Evolutionary conservation across 2,797 vertebrate species (phyloP).

Genomic region (Chelon labrosus): DNA sequence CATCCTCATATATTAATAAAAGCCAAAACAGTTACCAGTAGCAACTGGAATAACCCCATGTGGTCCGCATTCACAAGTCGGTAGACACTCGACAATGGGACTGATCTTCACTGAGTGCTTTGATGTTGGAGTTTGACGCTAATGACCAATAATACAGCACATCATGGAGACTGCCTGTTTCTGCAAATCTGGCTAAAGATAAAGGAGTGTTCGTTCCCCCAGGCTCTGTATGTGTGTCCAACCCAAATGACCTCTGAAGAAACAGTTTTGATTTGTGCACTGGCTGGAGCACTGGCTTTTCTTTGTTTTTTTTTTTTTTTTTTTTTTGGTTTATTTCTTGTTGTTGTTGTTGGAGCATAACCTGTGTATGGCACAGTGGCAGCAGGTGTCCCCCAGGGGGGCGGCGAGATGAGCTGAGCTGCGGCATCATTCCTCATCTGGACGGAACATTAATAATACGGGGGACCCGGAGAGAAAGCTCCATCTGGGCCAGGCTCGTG

Average conservation of each 20-base stretch:
- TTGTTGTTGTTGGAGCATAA: conserved; percentile 46
- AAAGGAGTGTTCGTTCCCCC: conserved; percentile 54
- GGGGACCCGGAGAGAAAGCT: conserved; percentile 85
- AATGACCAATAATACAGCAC: conserved; percentile 62
- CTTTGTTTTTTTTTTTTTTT: neutral
- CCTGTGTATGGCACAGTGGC: conserved; percentile 80
- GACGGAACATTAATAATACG: conserved; percentile 92
- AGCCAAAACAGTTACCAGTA: conserved; percentile 62
- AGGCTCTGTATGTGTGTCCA: conserved; percentile 49
- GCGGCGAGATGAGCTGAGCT: conserved; percentile 85
- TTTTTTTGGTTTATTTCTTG: neutral
- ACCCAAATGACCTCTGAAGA: conserved; percentile 65
- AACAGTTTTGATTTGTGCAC: conserved; percentile 58
- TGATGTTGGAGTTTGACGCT: conserved; percentile 74
- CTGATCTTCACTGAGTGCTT: conserved; percentile 48
- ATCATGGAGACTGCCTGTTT: conserved; percentile 43
- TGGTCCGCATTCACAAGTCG: conserved; percentile 35
- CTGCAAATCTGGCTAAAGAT: conserved; percentile 67
- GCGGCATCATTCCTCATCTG: conserved; percentile 88
- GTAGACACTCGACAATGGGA: conserved; percentile 59
- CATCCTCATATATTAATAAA: conserved; percentile 70
- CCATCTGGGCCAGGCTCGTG: conserved; percentile 85
- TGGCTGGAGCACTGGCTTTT: conserved; percentile 30
- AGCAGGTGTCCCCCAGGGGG: conserved; percentile 87
- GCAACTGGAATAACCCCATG: conserved; percentile 52